Percentiles rank a stretch among this genome's conserved stretches.
These are phyloP conservation scores for Melanotaenia duboulayi DNA, from an alignment of 2,113 vertebrate genomes.

Conservation along the genomic window DNA sequence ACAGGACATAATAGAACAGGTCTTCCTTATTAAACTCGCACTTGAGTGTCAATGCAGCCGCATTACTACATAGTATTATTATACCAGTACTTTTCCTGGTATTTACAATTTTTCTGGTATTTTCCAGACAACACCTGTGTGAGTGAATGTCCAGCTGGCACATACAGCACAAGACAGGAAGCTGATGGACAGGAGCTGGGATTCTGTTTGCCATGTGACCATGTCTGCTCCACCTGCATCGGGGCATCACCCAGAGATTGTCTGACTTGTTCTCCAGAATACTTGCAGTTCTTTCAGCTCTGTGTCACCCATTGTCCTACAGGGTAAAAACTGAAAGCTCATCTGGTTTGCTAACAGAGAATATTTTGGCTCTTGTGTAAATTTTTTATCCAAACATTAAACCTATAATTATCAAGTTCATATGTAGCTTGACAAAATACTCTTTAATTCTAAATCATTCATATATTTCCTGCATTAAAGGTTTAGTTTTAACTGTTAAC, in stretches of 20 bases:
- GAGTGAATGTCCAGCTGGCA: conserved; percentile 73
- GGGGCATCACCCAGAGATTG: conserved; percentile 81
- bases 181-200: conserved; percentile 79
- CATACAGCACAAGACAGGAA: conserved; percentile 74
- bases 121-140: conserved; percentile 78
- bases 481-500: not conserved
- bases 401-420: too few species aligned
- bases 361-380: not conserved
- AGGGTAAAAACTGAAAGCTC: conserved; percentile 66
- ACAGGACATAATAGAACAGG: too few species aligned
- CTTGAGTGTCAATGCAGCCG: too few species aligned
- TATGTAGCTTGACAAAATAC: too few species aligned
- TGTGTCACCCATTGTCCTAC: conserved; percentile 82
- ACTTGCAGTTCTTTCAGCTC: conserved; percentile 78
- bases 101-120: not conserved
- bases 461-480: not conserved
- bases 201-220: conserved; percentile 79
- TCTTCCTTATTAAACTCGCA: too few species aligned
- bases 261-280: conserved; percentile 74
- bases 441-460: not conserved
- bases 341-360: not conserved
- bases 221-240: conserved; percentile 75
- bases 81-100: not conserved
- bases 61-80: too few species aligned
- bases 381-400: too few species aligned